Percentiles rank a stretch among this genome's conserved stretches.
These are phyloP conservation scores for Intellagama lesueurii DNA, from an alignment of 2,797 vertebrate genomes.

Conservation along the genomic window DNA sequence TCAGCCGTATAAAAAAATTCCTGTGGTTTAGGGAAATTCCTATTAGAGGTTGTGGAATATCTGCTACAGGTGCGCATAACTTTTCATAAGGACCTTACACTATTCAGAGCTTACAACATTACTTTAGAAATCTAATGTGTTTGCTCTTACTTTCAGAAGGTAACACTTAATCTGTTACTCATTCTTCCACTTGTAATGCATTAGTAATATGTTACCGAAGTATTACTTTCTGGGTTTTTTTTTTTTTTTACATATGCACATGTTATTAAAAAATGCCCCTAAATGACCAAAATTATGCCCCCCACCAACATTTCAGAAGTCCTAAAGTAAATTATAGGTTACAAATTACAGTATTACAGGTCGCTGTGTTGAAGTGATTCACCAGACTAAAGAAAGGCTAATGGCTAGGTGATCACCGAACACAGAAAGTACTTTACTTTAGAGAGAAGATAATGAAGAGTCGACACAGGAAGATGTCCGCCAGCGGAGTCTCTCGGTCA, in stretches of 20 bases:
- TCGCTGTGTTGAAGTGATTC: no score
- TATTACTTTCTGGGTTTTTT: no score
- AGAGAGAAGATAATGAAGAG: no score
- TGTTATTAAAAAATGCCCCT: neutral
- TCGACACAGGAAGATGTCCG: no score
- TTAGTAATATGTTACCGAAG: no score
- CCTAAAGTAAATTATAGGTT: neutral
- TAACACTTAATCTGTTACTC: no score
- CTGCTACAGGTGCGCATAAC: neutral
- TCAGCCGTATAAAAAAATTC: neutral
- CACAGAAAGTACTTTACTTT: no score
- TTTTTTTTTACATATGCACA: neutral
- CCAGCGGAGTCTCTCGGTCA: no score
- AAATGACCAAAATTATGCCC: neutral
- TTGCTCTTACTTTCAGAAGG: no score
- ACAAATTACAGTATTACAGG: neutral
- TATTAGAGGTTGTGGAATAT: neutral
- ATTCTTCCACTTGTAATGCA: no score
- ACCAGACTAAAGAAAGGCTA: no score
- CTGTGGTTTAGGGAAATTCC: neutral
- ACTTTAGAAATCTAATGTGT: neutral
- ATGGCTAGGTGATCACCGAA: no score
- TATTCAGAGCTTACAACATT: neutral
- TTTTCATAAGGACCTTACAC: neutral
- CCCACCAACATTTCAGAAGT: neutral